Conservation (phyloP, 1,140 invertebrate species). For the Bombyx mandarina region DNA sequence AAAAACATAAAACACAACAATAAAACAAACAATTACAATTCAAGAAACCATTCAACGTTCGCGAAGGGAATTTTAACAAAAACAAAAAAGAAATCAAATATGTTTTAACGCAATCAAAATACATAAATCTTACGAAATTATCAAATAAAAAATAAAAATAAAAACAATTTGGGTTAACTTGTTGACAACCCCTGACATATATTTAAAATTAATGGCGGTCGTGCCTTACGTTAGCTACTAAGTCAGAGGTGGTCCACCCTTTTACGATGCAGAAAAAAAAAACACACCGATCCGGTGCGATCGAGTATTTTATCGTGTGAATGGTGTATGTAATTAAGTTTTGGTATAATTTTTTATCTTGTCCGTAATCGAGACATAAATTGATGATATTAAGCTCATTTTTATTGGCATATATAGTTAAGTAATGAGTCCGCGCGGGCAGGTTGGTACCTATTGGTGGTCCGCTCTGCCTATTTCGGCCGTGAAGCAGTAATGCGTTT, state of each 20-base stretch:
- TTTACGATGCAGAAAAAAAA: conserved; percentile 20
- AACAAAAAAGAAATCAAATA: conserved; percentile 8
- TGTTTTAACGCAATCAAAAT: conserved; percentile 26
- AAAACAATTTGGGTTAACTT: conserved; percentile 27
- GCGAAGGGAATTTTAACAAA: too few relatives aligned
- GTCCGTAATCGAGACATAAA: not conserved
- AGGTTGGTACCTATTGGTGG: too few relatives aligned
- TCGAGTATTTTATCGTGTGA: conserved; percentile 30
- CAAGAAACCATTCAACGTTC: conserved; percentile 10
- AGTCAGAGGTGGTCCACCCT: conserved; percentile 53
- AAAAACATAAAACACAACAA: not conserved
- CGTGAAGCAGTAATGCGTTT: too few relatives aligned
- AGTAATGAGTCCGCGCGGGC: too few relatives aligned
- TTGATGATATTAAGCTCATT: too few relatives aligned
- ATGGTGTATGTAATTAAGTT: conserved; percentile 52
- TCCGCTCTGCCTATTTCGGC: too few relatives aligned
- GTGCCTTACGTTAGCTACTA: conserved; percentile 47
- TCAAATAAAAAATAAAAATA: not conserved
- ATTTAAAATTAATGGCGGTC: conserved; percentile 57
- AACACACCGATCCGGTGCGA: not conserved
- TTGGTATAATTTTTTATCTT: conserved; percentile 25
- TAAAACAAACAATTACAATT: not conserved
- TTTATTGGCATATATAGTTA: too few relatives aligned
- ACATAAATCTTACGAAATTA: conserved; percentile 50
- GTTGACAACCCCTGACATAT: conserved; percentile 55